Percentiles rank a stretch among this genome's conserved stretches.
Conservation (phyloP, 2,888 invertebrate species). For the Metalampra italica region DNA sequence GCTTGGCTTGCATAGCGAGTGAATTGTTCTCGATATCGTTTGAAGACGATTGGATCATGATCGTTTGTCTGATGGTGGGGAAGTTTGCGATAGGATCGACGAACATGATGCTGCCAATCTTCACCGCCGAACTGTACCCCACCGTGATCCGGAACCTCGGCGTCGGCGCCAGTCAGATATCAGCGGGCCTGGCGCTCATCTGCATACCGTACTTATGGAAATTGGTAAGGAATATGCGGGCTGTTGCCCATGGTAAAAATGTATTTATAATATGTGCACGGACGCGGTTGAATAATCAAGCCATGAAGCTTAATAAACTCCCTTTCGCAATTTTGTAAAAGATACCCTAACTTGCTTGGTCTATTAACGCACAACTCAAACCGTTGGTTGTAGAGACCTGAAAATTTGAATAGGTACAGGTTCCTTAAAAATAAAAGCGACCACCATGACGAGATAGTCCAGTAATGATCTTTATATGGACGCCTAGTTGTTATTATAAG, state of each 20-base stretch:
- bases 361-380: too few species aligned
- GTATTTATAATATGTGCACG: too few species aligned
- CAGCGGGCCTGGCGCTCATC: conserved; percentile 87
- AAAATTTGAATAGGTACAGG: too few species aligned
- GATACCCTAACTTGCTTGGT: too few species aligned
- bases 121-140: conserved; percentile 85
- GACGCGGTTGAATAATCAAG: too few species aligned
- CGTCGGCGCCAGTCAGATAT: conserved; percentile 86
- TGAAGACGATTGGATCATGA: conserved; percentile 82
- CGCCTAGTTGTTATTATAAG: too few species aligned
- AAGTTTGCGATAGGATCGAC: conserved; percentile 89
- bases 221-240: conserved; percentile 75
- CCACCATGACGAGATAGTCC: too few species aligned
- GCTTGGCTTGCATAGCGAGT: conserved; percentile 83
- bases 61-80: conserved; percentile 87
- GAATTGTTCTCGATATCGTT: conserved; percentile 73
- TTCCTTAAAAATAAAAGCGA: too few species aligned
- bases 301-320: too few species aligned
- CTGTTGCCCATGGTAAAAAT: neutral
- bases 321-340: too few species aligned
- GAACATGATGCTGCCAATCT: conserved; percentile 88
- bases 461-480: too few species aligned
- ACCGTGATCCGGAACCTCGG: conserved; percentile 84
- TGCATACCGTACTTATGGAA: conserved; percentile 88
- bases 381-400: too few species aligned